Base-by-base conservation (phyloP, 2,888 invertebrate genomes). In the Orgyia antiqua region DNA sequence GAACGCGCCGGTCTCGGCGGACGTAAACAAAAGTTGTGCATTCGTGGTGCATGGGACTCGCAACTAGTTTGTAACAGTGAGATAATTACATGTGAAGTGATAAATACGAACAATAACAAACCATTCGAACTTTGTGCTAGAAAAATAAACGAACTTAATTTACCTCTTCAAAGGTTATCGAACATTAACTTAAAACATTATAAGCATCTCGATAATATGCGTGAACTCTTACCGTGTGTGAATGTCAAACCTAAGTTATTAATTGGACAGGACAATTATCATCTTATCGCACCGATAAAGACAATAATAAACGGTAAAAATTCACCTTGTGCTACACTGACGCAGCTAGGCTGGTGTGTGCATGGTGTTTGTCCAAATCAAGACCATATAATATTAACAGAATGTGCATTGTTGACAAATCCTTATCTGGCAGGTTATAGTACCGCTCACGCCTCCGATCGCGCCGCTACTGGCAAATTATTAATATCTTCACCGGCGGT, bases 41-140 rank as follows among this genome's bases (percentile, higher is more conserved):
- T 36, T 10, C 21, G 32, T 15, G 29, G 36, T 3, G 32, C 32
- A 1, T 36, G 29, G 29, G 13, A 35, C 15, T 18, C 10, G 10
- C 26, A 27, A 8, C 12, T 26, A 4, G 13, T 10, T 4, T 26
- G 25, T 9, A 15, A 26, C n/a, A 3, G n/a, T 15, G 15, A 26
- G 10, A 13, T 26, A 8, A n/a, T 15, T 26, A 3, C 3, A 26
- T n/a, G 4, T 19, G 8, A 19, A 6, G 4, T n/a, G n/a, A n/a
- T 26, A 26, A 15, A 13, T 15, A 15, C n/a, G 13, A 26, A 13
- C n/a, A 6, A n/a, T 1, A 7, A 5, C 15, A 10, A 26, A 15
- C 2, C 13, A 26, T 7, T 9, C 15, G 15, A 13, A 13, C 13
- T 26, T 13, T n/a, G 15, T 15, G n/a, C 15, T 4, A 13, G 25